These are phyloP conservation scores for Bergia puertoricense DNA, from an alignment of 92 coral and sea anemone species.

Conservation along the genomic window DNA sequence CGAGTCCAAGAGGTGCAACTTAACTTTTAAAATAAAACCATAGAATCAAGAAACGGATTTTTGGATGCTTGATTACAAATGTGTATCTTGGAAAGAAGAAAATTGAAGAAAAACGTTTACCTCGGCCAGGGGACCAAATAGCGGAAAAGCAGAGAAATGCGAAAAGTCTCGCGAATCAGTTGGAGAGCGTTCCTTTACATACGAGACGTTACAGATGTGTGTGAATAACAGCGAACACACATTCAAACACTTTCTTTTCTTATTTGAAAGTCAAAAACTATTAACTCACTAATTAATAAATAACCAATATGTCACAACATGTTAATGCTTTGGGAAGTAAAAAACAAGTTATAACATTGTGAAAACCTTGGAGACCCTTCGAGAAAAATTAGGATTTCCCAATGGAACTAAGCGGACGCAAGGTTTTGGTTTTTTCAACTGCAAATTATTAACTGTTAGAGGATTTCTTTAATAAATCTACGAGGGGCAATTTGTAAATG, in stretches of 20 bases:
- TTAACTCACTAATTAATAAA: constrained; percentile 43
- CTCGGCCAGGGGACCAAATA: neutral
- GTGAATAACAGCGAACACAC: constrained; percentile 5
- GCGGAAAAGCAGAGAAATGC: neutral
- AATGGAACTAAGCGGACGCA: neutral
- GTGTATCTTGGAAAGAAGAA: neutral
- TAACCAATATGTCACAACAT: constrained; percentile 36
- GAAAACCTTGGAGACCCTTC: neutral
- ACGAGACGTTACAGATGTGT: neutral
- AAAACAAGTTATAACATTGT: neutral
- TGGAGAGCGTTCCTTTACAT: constrained; percentile 3
- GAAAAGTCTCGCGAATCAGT: neutral
- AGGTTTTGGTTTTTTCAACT: no score
- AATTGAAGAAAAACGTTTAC: neutral
- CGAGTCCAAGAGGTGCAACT: neutral
- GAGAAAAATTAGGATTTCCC: neutral
- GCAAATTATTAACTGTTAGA: neutral
- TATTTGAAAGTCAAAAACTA: constrained; percentile 42
- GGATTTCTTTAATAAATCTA: neutral
- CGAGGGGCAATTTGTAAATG: constrained; percentile 23
- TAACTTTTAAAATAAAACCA: neutral
- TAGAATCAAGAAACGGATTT: neutral
- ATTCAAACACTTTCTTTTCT: constrained; percentile 1
- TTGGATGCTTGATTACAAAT: neutral
- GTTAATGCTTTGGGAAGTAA: constrained; percentile 5